phyloP scores from a whole-genome alignment of 2,888 invertebrate genomes.

The Leptopilina myrica region DNA sequence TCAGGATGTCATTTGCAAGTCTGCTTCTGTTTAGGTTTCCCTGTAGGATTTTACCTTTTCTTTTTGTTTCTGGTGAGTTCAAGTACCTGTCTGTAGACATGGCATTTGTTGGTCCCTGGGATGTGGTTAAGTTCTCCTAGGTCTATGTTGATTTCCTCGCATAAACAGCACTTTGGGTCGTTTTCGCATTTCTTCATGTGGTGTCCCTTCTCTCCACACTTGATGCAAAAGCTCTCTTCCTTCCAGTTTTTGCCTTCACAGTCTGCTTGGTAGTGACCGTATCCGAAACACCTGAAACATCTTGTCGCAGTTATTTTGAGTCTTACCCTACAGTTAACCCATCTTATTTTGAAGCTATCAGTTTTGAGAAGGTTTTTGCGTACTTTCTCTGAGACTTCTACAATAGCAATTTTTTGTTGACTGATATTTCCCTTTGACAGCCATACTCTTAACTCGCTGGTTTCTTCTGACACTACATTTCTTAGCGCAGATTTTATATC shows the following conservation, averaged over 20 bases:
- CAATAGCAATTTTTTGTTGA: background rate
- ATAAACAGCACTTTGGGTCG: constrained; percentile 47
- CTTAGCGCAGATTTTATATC: background rate
- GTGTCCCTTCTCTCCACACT: constrained; percentile 52
- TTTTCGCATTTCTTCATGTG: constrained; percentile 42
- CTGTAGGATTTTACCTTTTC: background rate
- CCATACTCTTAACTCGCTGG: background rate
- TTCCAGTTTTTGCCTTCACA: constrained; percentile 37
- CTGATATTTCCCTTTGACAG: background rate
- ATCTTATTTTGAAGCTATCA: constrained; percentile 2
- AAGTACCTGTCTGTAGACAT: background rate
- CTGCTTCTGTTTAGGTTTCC: background rate
- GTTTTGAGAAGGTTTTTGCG: background rate
- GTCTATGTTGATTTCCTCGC: constrained; percentile 40
- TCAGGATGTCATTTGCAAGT: background rate
- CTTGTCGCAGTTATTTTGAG: background rate
- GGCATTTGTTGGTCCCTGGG: constrained; percentile 40
- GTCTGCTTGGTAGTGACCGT: constrained; percentile 38
- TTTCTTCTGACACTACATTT: background rate
- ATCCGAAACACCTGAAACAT: constrained; percentile 40
- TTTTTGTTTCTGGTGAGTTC: background rate
- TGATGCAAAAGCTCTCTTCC: constrained; percentile 43
- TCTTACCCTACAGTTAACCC: constrained; percentile 40
- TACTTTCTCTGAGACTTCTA: background rate
- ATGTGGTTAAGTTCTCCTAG: constrained; percentile 23